Evolutionary conservation across 2,797 vertebrate genomes (phyloP).

Genomic region (Hippocampus kuda): DNA sequence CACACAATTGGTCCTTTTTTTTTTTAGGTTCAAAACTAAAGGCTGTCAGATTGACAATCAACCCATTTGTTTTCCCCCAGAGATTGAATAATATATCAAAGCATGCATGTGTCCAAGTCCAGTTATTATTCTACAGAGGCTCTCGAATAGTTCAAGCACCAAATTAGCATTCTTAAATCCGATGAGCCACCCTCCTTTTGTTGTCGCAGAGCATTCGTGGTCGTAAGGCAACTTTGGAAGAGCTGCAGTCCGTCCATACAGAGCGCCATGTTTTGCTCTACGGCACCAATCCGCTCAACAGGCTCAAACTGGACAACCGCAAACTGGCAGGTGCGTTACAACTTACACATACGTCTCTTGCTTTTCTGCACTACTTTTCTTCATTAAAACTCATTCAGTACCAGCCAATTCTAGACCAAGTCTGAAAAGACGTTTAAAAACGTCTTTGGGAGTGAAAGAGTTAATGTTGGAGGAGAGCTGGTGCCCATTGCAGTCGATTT

Average conservation of each 20-base stretch:
- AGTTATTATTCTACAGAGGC: background rate
- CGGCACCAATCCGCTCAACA: constrained; percentile 91
- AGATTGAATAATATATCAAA: background rate
- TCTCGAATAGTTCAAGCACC: background rate
- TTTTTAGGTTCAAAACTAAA: background rate
- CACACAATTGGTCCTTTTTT: background rate
- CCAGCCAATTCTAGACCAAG: too few species aligned
- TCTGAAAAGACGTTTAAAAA: too few species aligned
- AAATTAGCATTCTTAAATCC: background rate
- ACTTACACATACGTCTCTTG: background rate
- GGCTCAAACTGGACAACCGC: constrained; percentile 92
- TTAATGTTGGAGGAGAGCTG: too few species aligned
- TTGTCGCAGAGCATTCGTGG: constrained; percentile 81
- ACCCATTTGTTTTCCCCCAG: background rate
- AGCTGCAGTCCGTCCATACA: constrained; percentile 86
- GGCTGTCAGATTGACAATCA: background rate
- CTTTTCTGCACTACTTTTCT: background rate
- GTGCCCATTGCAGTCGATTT: too few species aligned
- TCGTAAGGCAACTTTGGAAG: constrained; percentile 89
- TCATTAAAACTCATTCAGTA: too few species aligned
- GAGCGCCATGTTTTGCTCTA: constrained; percentile 90
- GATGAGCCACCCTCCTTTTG: background rate
- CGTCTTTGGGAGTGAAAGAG: too few species aligned
- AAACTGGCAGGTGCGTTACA: constrained; percentile 78
- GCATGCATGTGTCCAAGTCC: background rate